Evolutionary conservation across 2,113 vertebrate species (phyloP), one percentile per base, ranked within the genome.

Genomic region (Corvus moneduloides): DNA sequence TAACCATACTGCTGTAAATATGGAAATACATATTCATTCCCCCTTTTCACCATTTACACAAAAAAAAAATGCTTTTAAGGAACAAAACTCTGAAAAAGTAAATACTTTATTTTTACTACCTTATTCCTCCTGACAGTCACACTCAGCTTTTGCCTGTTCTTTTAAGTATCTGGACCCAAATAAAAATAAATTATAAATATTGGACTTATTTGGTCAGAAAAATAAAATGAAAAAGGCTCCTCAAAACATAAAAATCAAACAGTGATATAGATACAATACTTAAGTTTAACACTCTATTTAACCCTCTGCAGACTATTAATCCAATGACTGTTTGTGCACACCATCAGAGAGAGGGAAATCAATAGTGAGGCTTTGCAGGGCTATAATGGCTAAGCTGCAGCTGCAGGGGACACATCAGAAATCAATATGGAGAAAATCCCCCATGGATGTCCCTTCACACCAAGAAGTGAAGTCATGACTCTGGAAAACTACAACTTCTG

Each of bases 91-190:
- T 84, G 43, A 86, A 97, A 96, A 96, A 43, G 37, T 46, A 97
- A 96, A 81, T n/a, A 62, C 8, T 69, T 92, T 43, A 85, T 84
- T 97, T 96, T 97, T 79, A 83, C 39, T 90, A 61, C 59, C 9
- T 19, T 90, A 82, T 94, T 89, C 72, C 16, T 82, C 69, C 76
- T 95, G 80, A 48, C 84, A 94, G 21, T 94, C 84, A 95, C 49
- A 71, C 23, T 94, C 94, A 62, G 51, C 27, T 94, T 94, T 67
- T 88, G 51, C 30, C 15, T 75, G 49, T 39, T 75, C 55, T 94
- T 96, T 88, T 88, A 66, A 93, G 55, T 55, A 81, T 67, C 24
- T 73, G 87, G 84, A 92, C n/a, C 88, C n/a, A 95, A 96, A 92
- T 44, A 7, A 32, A 26, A 96, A 28, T 26, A 90, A 6, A 28